Conservation (phyloP, 2,113 vertebrate species). For the Scartelaos histophorus region DNA sequence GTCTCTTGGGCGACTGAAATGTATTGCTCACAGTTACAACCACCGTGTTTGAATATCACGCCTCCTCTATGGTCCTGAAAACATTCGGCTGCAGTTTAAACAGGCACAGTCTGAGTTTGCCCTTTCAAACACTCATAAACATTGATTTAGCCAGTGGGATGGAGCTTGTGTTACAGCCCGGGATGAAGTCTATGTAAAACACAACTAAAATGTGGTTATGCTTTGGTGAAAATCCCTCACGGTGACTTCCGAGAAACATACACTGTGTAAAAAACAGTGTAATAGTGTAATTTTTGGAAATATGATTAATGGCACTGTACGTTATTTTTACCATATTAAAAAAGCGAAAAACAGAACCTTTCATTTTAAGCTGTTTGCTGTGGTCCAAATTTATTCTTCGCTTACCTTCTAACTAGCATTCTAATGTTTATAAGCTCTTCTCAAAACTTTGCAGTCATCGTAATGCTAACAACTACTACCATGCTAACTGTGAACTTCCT, state of each 20-base stretch:
- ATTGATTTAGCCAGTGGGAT: conserved; percentile 88
- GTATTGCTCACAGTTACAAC: conserved; percentile 62
- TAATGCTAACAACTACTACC: no score
- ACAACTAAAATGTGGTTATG: conserved; percentile 78
- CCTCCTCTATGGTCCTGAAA: conserved; percentile 71
- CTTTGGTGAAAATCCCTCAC: conserved; percentile 78
- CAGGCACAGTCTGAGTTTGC: conserved; percentile 84
- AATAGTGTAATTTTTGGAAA: conserved; percentile 13
- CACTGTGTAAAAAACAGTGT: conserved; percentile 34
- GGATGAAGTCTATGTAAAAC: conserved; percentile 84
- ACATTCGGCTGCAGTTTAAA: conserved; percentile 86
- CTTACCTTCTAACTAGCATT: no score
- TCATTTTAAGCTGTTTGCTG: no score
- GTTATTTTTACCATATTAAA: no score
- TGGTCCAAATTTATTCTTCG: no score
- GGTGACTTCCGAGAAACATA: conserved; percentile 61
- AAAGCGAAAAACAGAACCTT: no score
- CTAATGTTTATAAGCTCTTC: no score
- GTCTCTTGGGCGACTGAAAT: conserved; percentile 51
- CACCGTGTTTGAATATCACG: conserved; percentile 60
- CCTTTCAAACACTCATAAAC: conserved; percentile 92
- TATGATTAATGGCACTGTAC: background rate
- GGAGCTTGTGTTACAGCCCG: conserved; percentile 86
- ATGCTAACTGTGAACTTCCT: no score
- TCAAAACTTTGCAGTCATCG: no score